These are phyloP conservation scores for Xyliphius kryptos DNA, from an alignment of 2,113 vertebrate species.

Conservation along the genomic window DNA sequence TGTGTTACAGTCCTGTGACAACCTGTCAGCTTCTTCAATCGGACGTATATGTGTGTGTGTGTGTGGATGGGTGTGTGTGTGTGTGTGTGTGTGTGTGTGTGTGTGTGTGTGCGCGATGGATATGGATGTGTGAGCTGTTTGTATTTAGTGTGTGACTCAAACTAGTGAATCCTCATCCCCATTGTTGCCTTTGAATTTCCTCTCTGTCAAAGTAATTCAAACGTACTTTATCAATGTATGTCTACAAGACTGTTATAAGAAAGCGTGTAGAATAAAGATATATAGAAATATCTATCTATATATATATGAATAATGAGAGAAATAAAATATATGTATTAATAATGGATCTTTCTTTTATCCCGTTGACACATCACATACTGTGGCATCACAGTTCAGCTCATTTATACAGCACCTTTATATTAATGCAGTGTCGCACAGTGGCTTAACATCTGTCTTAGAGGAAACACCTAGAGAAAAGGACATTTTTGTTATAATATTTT, in stretches of 20 bases:
- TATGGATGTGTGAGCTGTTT: slow-evolving; percentile 34
- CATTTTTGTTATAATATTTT: too few relatives aligned
- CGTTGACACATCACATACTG: too few relatives aligned
- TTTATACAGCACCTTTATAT: too few relatives aligned
- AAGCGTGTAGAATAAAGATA: slow-evolving; percentile 63
- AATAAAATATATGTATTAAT: slow-evolving; percentile 56
- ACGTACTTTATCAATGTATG: slow-evolving; percentile 60
- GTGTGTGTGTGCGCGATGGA: slow-evolving; percentile 32
- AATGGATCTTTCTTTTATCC: background rate
- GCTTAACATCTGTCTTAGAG: too few relatives aligned
- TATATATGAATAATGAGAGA: slow-evolving; percentile 59
- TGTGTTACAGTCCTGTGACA: slow-evolving; percentile 54
- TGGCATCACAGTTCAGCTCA: too few relatives aligned
- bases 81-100: slow-evolving; percentile 23
- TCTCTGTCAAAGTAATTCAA: slow-evolving; percentile 52
- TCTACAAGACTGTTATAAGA: slow-evolving; percentile 61
- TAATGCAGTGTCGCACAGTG: too few relatives aligned
- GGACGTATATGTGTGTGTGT: slow-evolving; percentile 12
- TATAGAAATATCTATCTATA: slow-evolving; percentile 51
- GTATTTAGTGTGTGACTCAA: slow-evolving; percentile 43
- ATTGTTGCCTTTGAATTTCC: slow-evolving; percentile 45
- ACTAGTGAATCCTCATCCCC: slow-evolving; percentile 55
- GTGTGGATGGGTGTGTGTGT: slow-evolving; percentile 28
- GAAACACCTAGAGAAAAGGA: too few relatives aligned
- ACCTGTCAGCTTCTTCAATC: slow-evolving; percentile 45